phyloP scores from a whole-genome alignment of 2,113 vertebrate species.

The Thermophis baileyi region DNA sequence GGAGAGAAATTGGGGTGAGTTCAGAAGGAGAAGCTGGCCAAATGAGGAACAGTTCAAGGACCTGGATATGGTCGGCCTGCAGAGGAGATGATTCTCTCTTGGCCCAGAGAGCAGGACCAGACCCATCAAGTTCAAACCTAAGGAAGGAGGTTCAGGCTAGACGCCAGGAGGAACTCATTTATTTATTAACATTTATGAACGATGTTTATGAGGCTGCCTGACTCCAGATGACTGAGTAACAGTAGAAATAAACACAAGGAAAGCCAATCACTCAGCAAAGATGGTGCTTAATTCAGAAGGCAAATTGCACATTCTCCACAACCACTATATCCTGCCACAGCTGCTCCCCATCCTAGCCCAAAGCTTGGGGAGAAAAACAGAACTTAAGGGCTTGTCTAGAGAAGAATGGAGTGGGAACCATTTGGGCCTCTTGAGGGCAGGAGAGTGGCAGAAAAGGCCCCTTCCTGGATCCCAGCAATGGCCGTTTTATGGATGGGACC shows the following conservation, averaged over 20 bases:
- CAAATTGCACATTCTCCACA: neutral
- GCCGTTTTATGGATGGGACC: neutral
- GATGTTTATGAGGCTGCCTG: neutral
- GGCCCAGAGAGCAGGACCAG: neutral
- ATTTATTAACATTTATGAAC: neutral
- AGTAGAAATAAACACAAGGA: neutral
- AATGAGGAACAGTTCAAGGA: neutral
- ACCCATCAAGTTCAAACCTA: neutral
- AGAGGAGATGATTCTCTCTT: neutral
- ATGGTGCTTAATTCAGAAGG: neutral
- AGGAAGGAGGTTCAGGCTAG: neutral
- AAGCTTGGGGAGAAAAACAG: neutral
- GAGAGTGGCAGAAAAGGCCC: neutral
- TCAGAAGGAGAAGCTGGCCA: neutral
- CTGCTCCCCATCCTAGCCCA: neutral
- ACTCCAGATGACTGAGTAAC: neutral
- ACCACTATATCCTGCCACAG: neutral
- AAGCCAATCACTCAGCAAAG: neutral
- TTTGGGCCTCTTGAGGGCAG: neutral
- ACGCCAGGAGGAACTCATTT: neutral
- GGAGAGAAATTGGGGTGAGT: neutral
- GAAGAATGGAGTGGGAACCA: neutral
- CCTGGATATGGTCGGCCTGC: neutral
- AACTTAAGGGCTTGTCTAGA: neutral
- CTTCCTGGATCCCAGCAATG: neutral